A percentile compares a stretch with the other conserved stretches of the same genome.
Evolutionary conservation across 2,888 invertebrate genomes (phyloP).

Genomic region (Colletes collaris): DNA sequence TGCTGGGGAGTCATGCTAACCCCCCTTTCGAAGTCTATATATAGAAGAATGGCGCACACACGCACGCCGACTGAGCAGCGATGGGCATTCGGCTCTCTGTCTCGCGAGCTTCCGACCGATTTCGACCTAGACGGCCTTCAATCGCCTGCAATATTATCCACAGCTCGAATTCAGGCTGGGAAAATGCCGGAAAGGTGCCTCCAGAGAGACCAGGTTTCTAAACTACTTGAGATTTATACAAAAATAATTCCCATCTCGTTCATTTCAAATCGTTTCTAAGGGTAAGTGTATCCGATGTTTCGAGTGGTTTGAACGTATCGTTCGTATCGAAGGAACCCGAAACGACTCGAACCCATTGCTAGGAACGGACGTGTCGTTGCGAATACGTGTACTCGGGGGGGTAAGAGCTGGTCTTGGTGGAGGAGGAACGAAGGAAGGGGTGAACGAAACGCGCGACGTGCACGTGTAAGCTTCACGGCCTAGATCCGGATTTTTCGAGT

Average conservation of each 20-base stretch:
- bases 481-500: constrained; percentile 49
- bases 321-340: background rate
- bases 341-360: constrained; percentile 2
- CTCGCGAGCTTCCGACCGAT: constrained; percentile 45
- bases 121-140: constrained; percentile 25
- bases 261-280: no score
- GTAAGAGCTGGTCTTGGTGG: constrained; percentile 29
- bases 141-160: constrained; percentile 32
- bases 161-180: background rate
- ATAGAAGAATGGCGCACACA: constrained; percentile 63
- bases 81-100: constrained; percentile 58
- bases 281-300: no score
- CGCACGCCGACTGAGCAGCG: constrained; percentile 46
- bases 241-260: no score
- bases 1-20: constrained; percentile 81
- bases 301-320: no score
- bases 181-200: background rate
- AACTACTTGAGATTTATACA: no score
- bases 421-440: background rate
- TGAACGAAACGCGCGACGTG: constrained; percentile 32
- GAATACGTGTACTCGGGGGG: constrained; percentile 22
- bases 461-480: constrained; percentile 41
- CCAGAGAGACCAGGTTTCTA: no score
- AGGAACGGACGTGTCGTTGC: background rate
- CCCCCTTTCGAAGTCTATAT: constrained; percentile 70